Evolutionary conservation across 2,888 invertebrate genomes (phyloP).

Genomic region (Petrophora chlorosata): DNA sequence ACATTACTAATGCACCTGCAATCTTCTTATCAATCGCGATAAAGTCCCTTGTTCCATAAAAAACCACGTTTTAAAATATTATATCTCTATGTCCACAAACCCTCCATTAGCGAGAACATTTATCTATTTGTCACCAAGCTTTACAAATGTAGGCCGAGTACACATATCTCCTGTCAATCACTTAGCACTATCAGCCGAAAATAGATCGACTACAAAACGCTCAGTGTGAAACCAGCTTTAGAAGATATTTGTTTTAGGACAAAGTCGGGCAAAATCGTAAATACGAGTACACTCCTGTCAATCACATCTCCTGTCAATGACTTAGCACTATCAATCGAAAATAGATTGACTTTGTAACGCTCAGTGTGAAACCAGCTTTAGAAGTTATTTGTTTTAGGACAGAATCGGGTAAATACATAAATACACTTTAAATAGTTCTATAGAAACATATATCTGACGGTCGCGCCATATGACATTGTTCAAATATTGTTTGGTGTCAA

Average conservation of each 20-base stretch:
- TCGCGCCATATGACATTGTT: too few species aligned
- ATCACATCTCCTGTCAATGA: conserved; percentile 3
- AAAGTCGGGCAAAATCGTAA: too few species aligned
- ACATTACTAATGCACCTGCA: conserved; percentile 18
- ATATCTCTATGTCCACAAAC: conserved; percentile 44
- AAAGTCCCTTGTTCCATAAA: conserved; percentile 51
- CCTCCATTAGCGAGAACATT: conserved; percentile 63
- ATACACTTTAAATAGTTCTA: too few species aligned
- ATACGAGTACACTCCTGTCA: too few species aligned
- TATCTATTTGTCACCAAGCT: conserved; percentile 67
- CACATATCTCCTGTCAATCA: conserved; percentile 48
- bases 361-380: background rate
- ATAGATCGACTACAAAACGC: conserved; percentile 30
- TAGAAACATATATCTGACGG: too few species aligned
- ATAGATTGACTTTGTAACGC: background rate
- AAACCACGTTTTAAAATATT: conserved; percentile 53
- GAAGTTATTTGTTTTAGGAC: background rate
- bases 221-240: conserved; percentile 46
- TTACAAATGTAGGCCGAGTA: conserved; percentile 44
- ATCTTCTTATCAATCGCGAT: conserved; percentile 55
- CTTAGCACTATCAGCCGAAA: conserved; percentile 44
- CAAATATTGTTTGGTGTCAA: too few species aligned
- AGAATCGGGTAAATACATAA: too few species aligned
- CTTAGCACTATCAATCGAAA: background rate
- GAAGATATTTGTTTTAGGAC: conserved; percentile 43